phyloP scores from a whole-genome alignment of 2,888 invertebrate genomes.

The Thyatira batis region DNA sequence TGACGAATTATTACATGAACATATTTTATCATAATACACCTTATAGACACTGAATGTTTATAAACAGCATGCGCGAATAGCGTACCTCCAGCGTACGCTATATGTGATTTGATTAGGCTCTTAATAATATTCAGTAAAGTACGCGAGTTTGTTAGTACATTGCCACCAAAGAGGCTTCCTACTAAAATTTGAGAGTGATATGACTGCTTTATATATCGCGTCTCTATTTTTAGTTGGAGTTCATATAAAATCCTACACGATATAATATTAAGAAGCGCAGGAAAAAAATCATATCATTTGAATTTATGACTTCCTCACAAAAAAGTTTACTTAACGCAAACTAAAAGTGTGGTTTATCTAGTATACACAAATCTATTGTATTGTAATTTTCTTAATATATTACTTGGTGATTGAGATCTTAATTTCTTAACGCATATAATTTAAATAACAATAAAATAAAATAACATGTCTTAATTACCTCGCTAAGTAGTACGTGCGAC shows the following conservation, averaged over 20 bases:
- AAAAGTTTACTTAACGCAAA: conserved; percentile 11
- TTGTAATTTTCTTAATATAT: conserved; percentile 22
- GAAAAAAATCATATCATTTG: conserved; percentile 28
- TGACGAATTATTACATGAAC: conserved; percentile 48
- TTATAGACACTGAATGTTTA: conserved; percentile 35
- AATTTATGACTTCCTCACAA: conserved; percentile 22
- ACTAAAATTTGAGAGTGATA: no score
- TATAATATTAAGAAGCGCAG: conserved; percentile 20
- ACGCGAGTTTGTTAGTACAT: not conserved
- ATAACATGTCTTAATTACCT: conserved; percentile 42
- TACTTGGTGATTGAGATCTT: conserved; percentile 42
- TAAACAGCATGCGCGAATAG: conserved; percentile 21
- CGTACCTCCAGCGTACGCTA: not conserved
- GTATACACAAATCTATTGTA: conserved; percentile 16
- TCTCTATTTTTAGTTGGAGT: not conserved
- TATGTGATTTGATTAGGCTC: not conserved
- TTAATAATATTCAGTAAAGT: not conserved
- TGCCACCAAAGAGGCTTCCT: not conserved
- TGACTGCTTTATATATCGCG: no score
- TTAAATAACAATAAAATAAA: conserved; percentile 42
- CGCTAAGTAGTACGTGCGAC: conserved; percentile 12
- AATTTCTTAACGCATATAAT: conserved; percentile 38
- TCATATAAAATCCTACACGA: no score
- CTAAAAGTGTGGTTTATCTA: conserved; percentile 17
- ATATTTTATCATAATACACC: conserved; percentile 35